These are phyloP conservation scores for Oopsacas minuta DNA, from an alignment of 37 sponge, comb jelly and placozoan genomes.

Conservation along the genomic window DNA sequence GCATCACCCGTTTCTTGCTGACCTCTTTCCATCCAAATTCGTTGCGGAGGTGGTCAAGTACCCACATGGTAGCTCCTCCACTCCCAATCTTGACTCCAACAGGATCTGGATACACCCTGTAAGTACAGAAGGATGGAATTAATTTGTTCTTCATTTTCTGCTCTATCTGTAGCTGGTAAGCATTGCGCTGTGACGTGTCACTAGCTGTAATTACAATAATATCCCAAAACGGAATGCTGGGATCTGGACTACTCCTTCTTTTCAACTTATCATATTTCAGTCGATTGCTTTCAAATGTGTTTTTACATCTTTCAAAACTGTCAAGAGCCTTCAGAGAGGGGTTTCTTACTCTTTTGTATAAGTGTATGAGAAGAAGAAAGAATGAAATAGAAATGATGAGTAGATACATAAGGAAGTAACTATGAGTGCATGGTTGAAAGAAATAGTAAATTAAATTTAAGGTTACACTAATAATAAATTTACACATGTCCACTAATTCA, in stretches of 20 bases:
- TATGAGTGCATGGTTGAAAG: no score
- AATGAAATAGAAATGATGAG: background rate
- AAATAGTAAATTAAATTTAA: no score
- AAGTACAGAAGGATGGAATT: conserved; percentile 30
- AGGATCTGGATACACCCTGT: conserved; percentile 54
- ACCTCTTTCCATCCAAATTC: conserved; percentile 21
- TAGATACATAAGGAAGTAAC: background rate
- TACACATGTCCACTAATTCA: no score
- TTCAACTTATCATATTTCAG: background rate
- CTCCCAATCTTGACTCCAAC: conserved; percentile 54
- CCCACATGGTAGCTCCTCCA: conserved; percentile 59
- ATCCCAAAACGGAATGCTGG: conserved; percentile 39
- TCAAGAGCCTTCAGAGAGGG: background rate
- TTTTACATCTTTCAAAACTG: background rate
- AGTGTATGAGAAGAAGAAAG: background rate
- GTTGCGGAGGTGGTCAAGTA: conserved; percentile 30
- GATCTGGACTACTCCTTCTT: background rate
- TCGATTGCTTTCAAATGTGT: background rate
- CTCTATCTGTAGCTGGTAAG: conserved; percentile 38
- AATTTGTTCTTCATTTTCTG: conserved; percentile 33
- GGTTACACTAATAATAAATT: no score
- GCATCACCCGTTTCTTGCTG: conserved; percentile 28
- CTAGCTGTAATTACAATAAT: conserved; percentile 44
- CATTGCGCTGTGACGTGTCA: conserved; percentile 31
- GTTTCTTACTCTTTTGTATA: background rate